Base-by-base conservation (phyloP, 2,888 invertebrate genomes). In the Hedychridium roseum region DNA sequence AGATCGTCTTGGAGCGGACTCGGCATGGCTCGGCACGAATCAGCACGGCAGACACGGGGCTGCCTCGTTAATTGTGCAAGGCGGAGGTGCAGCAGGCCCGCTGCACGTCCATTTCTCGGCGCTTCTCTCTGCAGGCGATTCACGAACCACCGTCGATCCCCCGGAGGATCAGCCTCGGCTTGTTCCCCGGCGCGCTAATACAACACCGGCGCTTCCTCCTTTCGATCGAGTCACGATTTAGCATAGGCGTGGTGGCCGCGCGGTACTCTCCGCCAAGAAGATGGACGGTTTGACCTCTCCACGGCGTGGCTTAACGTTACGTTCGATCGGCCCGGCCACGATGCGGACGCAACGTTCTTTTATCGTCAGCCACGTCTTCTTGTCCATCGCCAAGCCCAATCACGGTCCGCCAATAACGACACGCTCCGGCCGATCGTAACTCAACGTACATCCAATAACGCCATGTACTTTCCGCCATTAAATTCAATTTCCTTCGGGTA, bases 171-270 rank as follows among this genome's bases (percentile, higher is more conserved):
- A n/a, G 57, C 42, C 34, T 56, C 54, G 43, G 53, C 54, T 56
- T 57, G 48, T 57, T 57, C 49, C 37, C 26, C 31, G 45, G 41
- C 54, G 37, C 27, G 54, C 50, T 57, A 60, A 57, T 60, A 51
- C 50, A 57, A 53, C 50, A 43, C 55, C 50, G 53, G 50, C 44
- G 48, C 46, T 65, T 58, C 57, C 54, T 63, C 49, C 52, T 57
- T 55, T 53, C 64, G 69, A 64, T 65, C 71, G 53, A 66, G 71
- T 72, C 73, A 71, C 73, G 72, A 72, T 60, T 68, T 42, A 55
- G 54, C 66, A 68, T 66, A 71, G 73, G 73, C 73, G 72, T 72
- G 72, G 73, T 69, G 59, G 17, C 9, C 28, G 50, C 41, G 42
- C 35, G 47, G 53, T 50, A 59, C 50, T 57, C 53, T 42, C 20